Base-by-base conservation (phyloP, 1,140 invertebrate genomes). In the Tetranychus cinnabarinus region DNA sequence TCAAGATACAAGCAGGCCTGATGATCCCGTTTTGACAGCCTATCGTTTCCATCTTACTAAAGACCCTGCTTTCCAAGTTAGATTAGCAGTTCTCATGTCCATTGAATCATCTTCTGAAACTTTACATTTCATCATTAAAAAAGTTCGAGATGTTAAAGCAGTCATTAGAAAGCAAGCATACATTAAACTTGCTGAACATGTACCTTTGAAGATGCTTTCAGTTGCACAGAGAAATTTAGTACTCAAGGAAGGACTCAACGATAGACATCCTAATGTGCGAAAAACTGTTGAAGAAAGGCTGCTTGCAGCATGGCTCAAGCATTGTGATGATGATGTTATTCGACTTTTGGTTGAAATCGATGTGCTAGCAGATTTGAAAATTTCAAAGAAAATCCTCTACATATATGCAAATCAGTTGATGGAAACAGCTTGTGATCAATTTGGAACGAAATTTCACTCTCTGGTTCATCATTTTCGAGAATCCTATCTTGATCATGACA, bases 61-160 rank as follows among this genome's bases (percentile, higher is more conserved):
- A 7, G 60, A 61, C 31, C 52, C 54, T 3, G 60, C 31, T 46
- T 46, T 56, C n/a, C 13, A 56, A 15, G 60, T 61, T n/a, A 37
- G 60, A 61, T 15, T 35, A 7, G 36, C 50, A n/a, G n/a, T 15
- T 42, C 42, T 61, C n/a, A 37, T 8, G 3, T 4, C 50, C 2
- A n/a, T 61, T 2, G 23, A 56, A 31, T 3, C 36, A 13, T 39
- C 50, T 39, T 3, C n/a, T 4, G 12, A 55, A 3, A 56, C 60
- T 34, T 15, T 61, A n/a, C 13, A 36, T 34, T 33, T 33, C 12
- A 39, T 61, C n/a, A 54, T 61, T 42, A 23, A 42, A n/a, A 31
- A 34, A 8, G 56, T 45, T n/a, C 31, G 60, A 56, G 60, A 61
- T 61, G 42, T 61, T 12, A 61, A 61, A 56, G 54, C 33, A 35